Percentiles rank a stretch among this genome's conserved stretches.
These are phyloP conservation scores for Heliconius congener DNA, from an alignment of 1,140 invertebrate genomes.

Conservation along the genomic window DNA sequence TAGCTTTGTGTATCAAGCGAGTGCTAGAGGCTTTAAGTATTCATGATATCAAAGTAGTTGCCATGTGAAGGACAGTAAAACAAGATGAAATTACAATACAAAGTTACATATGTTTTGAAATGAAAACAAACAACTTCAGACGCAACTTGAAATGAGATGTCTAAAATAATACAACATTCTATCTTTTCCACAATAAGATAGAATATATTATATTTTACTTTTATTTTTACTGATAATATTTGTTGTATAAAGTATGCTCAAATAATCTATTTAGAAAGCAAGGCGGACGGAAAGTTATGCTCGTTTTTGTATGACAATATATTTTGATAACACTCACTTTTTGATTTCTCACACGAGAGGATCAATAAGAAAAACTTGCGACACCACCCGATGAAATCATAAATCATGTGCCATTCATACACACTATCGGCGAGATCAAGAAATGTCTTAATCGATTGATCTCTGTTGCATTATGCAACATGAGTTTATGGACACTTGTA, in stretches of 20 bases:
- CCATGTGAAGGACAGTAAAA: not conserved
- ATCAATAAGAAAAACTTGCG: not conserved
- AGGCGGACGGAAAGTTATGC: no score
- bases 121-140: no score
- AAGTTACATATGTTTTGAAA: not conserved
- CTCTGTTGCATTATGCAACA: constrained; percentile 33
- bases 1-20: not conserved
- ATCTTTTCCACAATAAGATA: no score
- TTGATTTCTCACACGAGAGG: not conserved
- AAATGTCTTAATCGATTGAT: constrained; percentile 44
- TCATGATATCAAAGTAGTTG: not conserved
- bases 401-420: constrained; percentile 32
- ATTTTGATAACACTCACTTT: not conserved
- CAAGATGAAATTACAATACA: not conserved
- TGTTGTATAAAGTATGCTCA: no score
- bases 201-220: no score
- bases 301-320: not conserved
- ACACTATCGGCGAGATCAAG: constrained; percentile 34
- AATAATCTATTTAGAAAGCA: no score
- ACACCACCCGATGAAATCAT: constrained; percentile 19
- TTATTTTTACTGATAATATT: no score
- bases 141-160: no score
- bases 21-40: not conserved
- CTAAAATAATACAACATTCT: no score
- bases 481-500: constrained; percentile 34